Percentiles rank a stretch among this genome's conserved stretches.
phyloP scores from a whole-genome alignment of 2,797 vertebrate species.

The Ispidina lecontei region DNA sequence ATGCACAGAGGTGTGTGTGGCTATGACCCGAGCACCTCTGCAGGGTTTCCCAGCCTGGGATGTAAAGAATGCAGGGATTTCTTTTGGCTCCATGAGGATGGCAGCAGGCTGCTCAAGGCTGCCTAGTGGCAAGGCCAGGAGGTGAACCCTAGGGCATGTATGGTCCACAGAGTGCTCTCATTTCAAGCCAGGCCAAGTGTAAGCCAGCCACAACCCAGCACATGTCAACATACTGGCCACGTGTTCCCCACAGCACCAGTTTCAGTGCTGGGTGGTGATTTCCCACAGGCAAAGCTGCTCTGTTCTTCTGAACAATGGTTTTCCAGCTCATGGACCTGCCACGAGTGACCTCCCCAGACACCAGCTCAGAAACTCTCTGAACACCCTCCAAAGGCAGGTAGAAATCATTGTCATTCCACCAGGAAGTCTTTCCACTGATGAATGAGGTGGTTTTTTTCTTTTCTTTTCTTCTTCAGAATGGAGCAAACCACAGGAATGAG shows the following conservation, averaged over 20 bases:
- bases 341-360: neutral
- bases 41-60: neutral
- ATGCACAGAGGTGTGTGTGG: neutral
- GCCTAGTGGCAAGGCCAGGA: neutral
- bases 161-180: too few species aligned
- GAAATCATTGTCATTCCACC: conserved; percentile 13
- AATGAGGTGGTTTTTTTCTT: neutral
- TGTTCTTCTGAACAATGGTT: neutral
- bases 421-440: conserved; percentile 44
- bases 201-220: neutral
- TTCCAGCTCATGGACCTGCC: neutral
- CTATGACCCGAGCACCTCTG: neutral
- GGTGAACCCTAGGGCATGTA: neutral
- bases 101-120: neutral
- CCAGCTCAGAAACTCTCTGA: neutral
- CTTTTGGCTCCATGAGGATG: neutral
- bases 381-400: neutral
- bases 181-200: neutral
- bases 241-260: neutral
- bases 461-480: conserved; percentile 50
- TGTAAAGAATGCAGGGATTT: neutral
- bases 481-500: conserved; percentile 65
- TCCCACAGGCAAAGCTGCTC: neutral
- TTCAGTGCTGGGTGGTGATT: neutral
- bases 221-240: neutral